Conservation (phyloP, 2,888 invertebrate genomes). For the Congeria kusceri region DNA sequence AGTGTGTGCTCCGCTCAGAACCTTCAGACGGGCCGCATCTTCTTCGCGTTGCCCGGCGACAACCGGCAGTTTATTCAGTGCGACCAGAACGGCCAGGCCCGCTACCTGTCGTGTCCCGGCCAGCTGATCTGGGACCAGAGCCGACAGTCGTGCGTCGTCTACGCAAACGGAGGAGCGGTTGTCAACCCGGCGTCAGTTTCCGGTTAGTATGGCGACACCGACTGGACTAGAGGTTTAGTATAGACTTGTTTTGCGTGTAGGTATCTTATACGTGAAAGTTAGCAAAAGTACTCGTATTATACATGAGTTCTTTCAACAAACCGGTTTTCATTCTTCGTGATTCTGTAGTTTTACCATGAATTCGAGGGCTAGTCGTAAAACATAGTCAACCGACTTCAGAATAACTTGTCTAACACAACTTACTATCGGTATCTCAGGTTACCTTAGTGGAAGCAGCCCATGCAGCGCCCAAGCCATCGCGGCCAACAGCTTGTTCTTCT, state of each 20-base stretch:
- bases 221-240: too few species aligned
- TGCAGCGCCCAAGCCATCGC: slow-evolving; percentile 52
- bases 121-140: slow-evolving; percentile 74
- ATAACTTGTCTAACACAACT: too few species aligned
- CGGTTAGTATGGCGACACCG: too few species aligned
- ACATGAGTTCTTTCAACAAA: too few species aligned
- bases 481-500: slow-evolving; percentile 60
- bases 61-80: slow-evolving; percentile 71
- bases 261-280: too few species aligned
- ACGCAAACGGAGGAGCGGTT: slow-evolving; percentile 30
- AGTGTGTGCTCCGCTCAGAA: slow-evolving; percentile 75
- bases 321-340: too few species aligned
- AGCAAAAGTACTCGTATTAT: too few species aligned
- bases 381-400: too few species aligned
- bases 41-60: slow-evolving; percentile 66
- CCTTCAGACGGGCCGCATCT: slow-evolving; percentile 68
- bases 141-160: slow-evolving; percentile 68
- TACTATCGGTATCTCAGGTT: slow-evolving; percentile 8
- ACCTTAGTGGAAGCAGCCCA: slow-evolving; percentile 40
- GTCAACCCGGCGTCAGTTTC: slow-evolving; percentile 9
- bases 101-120: slow-evolving; percentile 64
- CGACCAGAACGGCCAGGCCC: slow-evolving; percentile 64
- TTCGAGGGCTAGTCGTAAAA: too few species aligned
- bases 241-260: too few species aligned
- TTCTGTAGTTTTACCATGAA: too few species aligned